phyloP scores from a whole-genome alignment of 1,140 invertebrate species.

The Hylaeus volcanicus region DNA sequence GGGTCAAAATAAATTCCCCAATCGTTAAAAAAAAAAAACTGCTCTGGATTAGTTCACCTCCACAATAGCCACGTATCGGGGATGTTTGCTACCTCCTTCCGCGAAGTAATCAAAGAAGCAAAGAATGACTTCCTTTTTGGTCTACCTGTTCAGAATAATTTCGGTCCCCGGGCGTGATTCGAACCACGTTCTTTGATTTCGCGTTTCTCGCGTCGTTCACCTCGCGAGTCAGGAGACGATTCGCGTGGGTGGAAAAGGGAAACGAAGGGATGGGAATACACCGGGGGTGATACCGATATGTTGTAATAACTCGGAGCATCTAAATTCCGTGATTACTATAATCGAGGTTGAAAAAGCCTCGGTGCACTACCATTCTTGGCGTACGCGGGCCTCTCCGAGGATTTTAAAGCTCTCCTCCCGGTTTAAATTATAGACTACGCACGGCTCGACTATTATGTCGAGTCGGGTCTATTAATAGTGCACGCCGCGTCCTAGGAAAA shows the following conservation, averaged over 20 bases:
- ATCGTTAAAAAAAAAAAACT: too few species aligned
- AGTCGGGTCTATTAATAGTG: conserved; percentile 48
- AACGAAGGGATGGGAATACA: not conserved
- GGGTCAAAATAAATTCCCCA: too few species aligned
- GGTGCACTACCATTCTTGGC: not conserved
- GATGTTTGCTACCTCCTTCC: too few species aligned
- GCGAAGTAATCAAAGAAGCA: too few species aligned
- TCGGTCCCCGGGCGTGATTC: too few species aligned
- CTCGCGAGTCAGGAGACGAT: not conserved
- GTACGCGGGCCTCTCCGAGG: not conserved
- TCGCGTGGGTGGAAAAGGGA: not conserved
- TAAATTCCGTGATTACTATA: conserved; percentile 42
- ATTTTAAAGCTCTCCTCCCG: conserved; percentile 28
- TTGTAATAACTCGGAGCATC: conserved; percentile 7
- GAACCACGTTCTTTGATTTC: not conserved
- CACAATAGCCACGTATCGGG: too few species aligned
- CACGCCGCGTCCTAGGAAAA: conserved; percentile 33
- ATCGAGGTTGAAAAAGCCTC: not conserved
- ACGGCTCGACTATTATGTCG: conserved; percentile 36
- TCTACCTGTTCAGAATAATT: too few species aligned
- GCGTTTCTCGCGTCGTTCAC: not conserved
- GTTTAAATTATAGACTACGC: conserved; percentile 42
- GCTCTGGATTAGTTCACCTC: too few species aligned
- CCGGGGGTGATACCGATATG: conserved; percentile 13
- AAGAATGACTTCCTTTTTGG: too few species aligned